Conservation (phyloP, 2,797 vertebrate species). For the Florisuga fusca region DNA sequence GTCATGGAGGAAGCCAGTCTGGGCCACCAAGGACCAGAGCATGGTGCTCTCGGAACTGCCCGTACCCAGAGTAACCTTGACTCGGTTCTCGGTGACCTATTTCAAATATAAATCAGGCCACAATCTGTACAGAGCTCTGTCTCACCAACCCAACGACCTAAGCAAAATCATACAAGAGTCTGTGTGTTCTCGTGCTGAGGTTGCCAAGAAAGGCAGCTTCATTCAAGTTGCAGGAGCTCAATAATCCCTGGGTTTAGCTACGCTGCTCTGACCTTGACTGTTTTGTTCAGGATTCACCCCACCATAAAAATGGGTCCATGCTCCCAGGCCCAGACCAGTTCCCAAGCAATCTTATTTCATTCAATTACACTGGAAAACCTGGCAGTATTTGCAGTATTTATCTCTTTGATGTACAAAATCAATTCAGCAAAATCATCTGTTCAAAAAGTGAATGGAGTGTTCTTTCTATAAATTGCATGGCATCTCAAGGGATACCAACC, state of each 20-base stretch:
- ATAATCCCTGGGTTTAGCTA: constrained; percentile 57
- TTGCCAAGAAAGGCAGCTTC: constrained; percentile 61
- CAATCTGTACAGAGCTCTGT: not conserved
- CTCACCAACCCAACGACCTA: not conserved
- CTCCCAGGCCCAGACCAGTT: constrained; percentile 31
- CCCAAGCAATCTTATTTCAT: not conserved
- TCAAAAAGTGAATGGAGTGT: not conserved
- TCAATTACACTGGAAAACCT: not conserved
- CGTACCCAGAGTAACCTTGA: not conserved
- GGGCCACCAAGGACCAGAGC: constrained; percentile 19
- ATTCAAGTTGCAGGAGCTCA: constrained; percentile 34
- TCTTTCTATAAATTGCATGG: not conserved
- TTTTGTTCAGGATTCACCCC: constrained; percentile 16
- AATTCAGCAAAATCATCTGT: not conserved
- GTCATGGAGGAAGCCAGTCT: not conserved
- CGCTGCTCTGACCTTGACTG: constrained; percentile 45
- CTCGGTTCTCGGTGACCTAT: constrained; percentile 10
- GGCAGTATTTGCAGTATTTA: not conserved
- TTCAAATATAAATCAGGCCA: not conserved
- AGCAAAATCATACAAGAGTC: not conserved
- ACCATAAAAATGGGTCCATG: constrained; percentile 69
- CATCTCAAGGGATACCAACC: not conserved
- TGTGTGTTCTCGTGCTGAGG: constrained; percentile 19
- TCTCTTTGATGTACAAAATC: not conserved
- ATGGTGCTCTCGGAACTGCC: not conserved